These are phyloP conservation scores for Zoanthus sansibaricus DNA, from an alignment of 92 coral and sea anemone species.

Conservation along the genomic window DNA sequence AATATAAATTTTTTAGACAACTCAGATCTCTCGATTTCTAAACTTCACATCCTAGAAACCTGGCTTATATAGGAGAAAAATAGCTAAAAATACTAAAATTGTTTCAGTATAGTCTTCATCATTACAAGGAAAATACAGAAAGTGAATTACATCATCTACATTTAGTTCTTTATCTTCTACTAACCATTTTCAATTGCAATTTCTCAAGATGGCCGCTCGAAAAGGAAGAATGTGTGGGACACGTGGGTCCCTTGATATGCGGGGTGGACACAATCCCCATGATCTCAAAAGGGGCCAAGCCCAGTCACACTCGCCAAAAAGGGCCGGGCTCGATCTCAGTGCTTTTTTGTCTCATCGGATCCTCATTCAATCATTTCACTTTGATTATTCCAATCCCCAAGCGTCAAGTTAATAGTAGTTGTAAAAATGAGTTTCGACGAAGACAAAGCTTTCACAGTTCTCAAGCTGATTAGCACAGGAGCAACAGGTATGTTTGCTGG, in stretches of 20 bases:
- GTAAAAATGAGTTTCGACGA: conserved; percentile 70
- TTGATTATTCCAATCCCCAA: background rate
- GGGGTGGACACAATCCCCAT: conserved; percentile 18
- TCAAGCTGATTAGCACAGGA: conserved; percentile 71
- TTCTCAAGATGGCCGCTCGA: conserved; percentile 49
- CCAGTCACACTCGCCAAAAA: background rate
- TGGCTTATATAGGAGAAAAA: background rate
- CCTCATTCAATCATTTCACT: background rate
- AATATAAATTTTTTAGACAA: background rate
- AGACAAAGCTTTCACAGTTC: conserved; percentile 68
- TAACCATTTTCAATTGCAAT: conserved; percentile 31
- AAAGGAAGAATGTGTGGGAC: conserved; percentile 15
- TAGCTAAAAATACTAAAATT: background rate
- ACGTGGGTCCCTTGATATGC: conserved; percentile 24
- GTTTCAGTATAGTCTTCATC: background rate
- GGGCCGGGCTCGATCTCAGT: background rate
- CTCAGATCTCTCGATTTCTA: background rate
- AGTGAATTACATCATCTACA: background rate
- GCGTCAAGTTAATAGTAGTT: background rate
- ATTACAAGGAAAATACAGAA: background rate
- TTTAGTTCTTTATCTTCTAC: background rate
- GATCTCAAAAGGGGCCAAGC: background rate
- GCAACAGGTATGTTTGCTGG: conserved; percentile 79
- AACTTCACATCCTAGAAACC: background rate
- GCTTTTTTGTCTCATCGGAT: background rate